phyloP scores from a whole-genome alignment of 2,888 invertebrate genomes.

The Eudasyphora cyanicolor region DNA sequence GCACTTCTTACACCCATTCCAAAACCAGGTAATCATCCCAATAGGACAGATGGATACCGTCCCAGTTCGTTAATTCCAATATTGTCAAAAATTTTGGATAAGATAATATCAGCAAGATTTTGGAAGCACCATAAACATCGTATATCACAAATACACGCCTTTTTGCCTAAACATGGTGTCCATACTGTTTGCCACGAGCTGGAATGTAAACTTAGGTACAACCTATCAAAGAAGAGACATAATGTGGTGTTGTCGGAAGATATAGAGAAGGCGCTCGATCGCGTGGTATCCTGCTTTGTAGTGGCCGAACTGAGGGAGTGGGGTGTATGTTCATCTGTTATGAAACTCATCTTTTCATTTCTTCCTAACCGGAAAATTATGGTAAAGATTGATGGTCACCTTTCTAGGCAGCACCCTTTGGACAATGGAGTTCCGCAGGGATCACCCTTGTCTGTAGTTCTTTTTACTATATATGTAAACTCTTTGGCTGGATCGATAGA shows the following conservation, averaged over 20 bases:
- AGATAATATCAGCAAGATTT: too few relatives aligned
- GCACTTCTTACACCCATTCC: too few relatives aligned
- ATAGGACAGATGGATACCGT: too few relatives aligned
- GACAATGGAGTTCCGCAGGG: constrained; percentile 17
- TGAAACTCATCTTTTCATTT: background rate
- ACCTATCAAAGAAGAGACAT: background rate
- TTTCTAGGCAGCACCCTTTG: background rate
- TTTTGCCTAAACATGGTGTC: background rate
- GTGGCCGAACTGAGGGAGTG: background rate
- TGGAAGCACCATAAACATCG: too few relatives aligned
- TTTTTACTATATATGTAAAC: background rate
- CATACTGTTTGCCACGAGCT: background rate
- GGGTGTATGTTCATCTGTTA: background rate
- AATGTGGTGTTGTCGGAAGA: background rate
- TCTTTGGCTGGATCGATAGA: background rate
- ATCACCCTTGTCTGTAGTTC: constrained; percentile 11
- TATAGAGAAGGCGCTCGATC: background rate
- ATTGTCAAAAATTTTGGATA: too few relatives aligned
- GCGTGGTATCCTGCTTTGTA: background rate
- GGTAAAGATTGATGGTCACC: background rate
- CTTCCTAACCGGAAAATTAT: background rate
- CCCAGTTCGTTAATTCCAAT: too few relatives aligned
- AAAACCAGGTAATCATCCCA: too few relatives aligned
- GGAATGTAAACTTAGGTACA: background rate
- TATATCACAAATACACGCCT: too few relatives aligned